Evolutionary conservation across 2,888 invertebrate genomes (phyloP), one percentile per base, ranked within the genome.

Genomic region (Cinara cedri): DNA sequence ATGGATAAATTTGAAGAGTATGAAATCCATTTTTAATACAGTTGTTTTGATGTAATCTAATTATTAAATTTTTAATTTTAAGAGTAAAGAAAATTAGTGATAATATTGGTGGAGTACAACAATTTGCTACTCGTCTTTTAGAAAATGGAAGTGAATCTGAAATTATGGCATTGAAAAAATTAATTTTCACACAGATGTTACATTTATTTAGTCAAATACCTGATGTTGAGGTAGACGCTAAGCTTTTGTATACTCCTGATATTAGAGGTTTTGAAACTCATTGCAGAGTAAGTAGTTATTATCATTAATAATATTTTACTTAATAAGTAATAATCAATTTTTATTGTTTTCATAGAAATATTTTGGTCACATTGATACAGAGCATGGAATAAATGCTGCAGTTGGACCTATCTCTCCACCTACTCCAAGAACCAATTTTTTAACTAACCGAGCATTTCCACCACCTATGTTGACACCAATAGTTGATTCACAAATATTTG

Each of bases 121-220:
- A 92, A 84, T 97, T 95, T 85, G 92, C 95, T 0, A 89, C 91
- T 19, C 90, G 93, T 83, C 89, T 96, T 66, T 87, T 96, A 81
- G 92, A 93, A 82, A 91, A 93, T 84, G 95, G 95, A 42, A 95
- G 94, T 85, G 92, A 92, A 42, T 90, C 92, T 8, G 95, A 96
- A 87, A 91, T 95, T 83, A 90, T 96, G 82, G 90, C 93, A 85
- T 87, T 96, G 85, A 93, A 93, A 86, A 92, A 92, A 84, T 88
- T 92, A 24, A 93, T 96, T 26, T 89, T 90, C 63, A 89, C 90
- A 21, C 95, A 95, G 85, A 89, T 97, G 84, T 87, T 91, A 72
- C 90, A 92, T 83, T 88, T 96, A 82, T 90, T 94, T 81, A 92
- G 81, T 66, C 60, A 78, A 70, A 78, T 78, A 70, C 78, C 78